phyloP scores from a whole-genome alignment of 2,113 vertebrate genomes.

The Antigone vipio region DNA sequence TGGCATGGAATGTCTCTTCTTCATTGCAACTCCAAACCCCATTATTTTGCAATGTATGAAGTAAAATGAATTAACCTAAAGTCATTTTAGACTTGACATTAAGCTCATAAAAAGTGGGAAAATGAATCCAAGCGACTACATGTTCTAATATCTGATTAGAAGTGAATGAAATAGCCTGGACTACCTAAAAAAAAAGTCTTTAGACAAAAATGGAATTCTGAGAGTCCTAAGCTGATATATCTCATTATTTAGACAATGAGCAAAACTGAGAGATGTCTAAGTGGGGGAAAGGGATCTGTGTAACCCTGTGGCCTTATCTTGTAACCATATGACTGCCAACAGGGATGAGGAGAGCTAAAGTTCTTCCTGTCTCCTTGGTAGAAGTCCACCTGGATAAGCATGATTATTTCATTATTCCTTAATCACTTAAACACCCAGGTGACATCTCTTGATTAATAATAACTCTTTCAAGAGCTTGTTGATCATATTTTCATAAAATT shows the following conservation, averaged over 20 bases:
- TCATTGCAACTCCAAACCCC: background rate
- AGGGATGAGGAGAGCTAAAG: background rate
- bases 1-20: background rate
- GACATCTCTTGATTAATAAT: background rate
- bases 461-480: background rate
- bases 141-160: background rate
- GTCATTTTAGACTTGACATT: background rate
- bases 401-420: background rate
- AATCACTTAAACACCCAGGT: background rate
- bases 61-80: background rate
- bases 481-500: background rate
- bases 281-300: background rate
- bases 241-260: background rate
- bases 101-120: background rate
- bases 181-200: background rate
- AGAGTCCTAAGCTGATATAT: background rate
- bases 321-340: background rate
- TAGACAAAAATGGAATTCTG: background rate
- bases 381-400: background rate
- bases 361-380: background rate
- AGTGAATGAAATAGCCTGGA: background rate
- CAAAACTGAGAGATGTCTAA: background rate
- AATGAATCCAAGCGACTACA: background rate
- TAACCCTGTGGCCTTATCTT: background rate
- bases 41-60: background rate